phyloP scores from a whole-genome alignment of 2,797 vertebrate species.

The Pipistrellus pipistrellus region DNA sequence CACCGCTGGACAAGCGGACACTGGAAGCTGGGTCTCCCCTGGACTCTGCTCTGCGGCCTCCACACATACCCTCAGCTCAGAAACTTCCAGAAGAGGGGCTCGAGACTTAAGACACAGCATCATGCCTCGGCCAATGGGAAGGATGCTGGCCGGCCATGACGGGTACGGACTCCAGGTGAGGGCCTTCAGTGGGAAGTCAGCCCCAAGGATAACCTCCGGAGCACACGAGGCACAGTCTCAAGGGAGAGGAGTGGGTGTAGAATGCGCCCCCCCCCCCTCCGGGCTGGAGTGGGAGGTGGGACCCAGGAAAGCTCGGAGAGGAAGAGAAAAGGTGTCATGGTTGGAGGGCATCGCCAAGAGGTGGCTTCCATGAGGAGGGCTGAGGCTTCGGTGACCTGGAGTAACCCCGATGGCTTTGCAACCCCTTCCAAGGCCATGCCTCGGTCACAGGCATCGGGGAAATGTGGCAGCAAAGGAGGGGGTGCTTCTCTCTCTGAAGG shows the following conservation, averaged over 20 bases:
- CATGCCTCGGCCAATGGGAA: not conserved
- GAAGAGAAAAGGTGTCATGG: not conserved
- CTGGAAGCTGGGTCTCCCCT: not conserved
- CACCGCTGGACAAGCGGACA: not conserved
- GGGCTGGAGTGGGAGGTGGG: not conserved
- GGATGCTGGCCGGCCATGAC: not conserved
- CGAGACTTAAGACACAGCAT: not conserved
- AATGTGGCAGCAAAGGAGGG: not conserved
- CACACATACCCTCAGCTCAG: not conserved
- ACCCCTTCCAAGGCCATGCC: not conserved
- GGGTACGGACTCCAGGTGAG: not conserved
- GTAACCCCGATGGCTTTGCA: not conserved
- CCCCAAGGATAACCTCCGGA: not conserved
- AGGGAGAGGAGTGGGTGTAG: not conserved
- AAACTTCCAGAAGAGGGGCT: not conserved
- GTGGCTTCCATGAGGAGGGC: not conserved
- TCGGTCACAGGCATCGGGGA: not conserved
- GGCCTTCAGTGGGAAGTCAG: not conserved
- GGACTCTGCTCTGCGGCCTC: not conserved
- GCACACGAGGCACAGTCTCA: accelerated
- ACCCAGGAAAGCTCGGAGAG: not conserved
- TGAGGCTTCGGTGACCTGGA: not conserved
- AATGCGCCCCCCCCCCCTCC: not conserved
- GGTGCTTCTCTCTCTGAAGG: too few species aligned
- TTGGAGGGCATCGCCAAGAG: not conserved